Conservation (phyloP, 1,140 invertebrate genomes). For the Metaphire vulgaris region DNA sequence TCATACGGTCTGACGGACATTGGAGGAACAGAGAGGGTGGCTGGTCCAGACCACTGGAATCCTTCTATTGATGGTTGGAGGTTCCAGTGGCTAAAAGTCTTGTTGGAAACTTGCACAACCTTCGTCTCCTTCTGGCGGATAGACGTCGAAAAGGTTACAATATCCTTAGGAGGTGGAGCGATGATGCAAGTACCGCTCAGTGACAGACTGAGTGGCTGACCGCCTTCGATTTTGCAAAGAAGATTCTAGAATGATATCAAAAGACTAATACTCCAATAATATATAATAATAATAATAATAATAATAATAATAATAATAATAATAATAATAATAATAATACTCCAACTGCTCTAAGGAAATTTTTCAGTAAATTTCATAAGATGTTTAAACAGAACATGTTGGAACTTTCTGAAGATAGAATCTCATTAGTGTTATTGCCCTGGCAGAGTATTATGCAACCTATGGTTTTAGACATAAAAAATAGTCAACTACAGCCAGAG, state of each 20-base stretch:
- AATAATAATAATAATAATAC: too few species aligned
- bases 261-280: background rate
- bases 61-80: constrained; percentile 40
- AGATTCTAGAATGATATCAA: background rate
- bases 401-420: too few species aligned
- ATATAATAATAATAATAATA: too few species aligned
- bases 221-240: background rate
- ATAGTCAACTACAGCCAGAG: too few species aligned
- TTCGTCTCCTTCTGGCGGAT: background rate
- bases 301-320: too few species aligned
- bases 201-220: background rate
- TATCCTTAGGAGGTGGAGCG: background rate
- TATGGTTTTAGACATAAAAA: too few species aligned
- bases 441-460: too few species aligned
- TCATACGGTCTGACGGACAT: constrained; percentile 48
- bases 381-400: too few species aligned
- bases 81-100: background rate
- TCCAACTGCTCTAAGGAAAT: too few species aligned
- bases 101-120: background rate
- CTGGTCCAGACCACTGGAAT: constrained; percentile 47
- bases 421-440: too few species aligned
- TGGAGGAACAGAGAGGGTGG: constrained; percentile 48
- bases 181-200: background rate
- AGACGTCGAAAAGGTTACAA: background rate
- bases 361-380: too few species aligned